phyloP scores from a whole-genome alignment of 2,888 invertebrate species.

The Chalcis sispes region DNA sequence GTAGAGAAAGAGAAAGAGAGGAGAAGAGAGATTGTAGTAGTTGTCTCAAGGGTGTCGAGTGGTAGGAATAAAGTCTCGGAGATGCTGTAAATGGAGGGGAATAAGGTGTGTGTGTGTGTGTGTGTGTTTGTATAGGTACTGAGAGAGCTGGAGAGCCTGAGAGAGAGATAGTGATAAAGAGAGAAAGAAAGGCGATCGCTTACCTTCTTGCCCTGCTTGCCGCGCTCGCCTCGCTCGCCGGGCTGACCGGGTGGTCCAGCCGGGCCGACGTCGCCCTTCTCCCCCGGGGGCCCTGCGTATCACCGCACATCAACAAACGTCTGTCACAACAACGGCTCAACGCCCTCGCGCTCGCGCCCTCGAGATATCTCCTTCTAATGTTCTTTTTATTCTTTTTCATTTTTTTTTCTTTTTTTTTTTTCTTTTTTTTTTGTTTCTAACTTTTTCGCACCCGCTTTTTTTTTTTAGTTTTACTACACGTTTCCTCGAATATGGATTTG shows the following conservation, averaged over 20 bases:
- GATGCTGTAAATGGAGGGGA: background rate
- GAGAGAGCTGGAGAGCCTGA: background rate
- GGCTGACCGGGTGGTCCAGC: constrained; percentile 85
- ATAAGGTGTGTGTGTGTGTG: background rate
- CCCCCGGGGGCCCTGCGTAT: constrained; percentile 80
- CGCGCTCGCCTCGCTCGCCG: constrained; percentile 93
- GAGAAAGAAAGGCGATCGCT: constrained; percentile 73
- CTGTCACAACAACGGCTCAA: constrained; percentile 64
- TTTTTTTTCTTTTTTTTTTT: background rate
- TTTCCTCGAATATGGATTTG: too few species aligned
- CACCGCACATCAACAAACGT: constrained; percentile 61
- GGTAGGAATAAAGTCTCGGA: too few species aligned
- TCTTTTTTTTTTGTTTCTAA: background rate
- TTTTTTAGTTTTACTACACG: background rate
- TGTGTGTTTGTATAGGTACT: too few species aligned
- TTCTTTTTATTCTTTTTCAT: background rate
- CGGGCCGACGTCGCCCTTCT: constrained; percentile 88
- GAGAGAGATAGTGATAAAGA: background rate
- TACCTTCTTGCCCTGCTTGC: constrained; percentile 96
- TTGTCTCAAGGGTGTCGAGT: too few species aligned
- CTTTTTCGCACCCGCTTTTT: background rate
- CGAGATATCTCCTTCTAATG: background rate
- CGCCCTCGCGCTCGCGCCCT: constrained; percentile 28
- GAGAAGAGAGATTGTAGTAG: background rate
- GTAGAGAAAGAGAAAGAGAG: constrained; percentile 1